Conservation (phyloP, 2,113 vertebrate species). For the Anolis carolinensis region DNA sequence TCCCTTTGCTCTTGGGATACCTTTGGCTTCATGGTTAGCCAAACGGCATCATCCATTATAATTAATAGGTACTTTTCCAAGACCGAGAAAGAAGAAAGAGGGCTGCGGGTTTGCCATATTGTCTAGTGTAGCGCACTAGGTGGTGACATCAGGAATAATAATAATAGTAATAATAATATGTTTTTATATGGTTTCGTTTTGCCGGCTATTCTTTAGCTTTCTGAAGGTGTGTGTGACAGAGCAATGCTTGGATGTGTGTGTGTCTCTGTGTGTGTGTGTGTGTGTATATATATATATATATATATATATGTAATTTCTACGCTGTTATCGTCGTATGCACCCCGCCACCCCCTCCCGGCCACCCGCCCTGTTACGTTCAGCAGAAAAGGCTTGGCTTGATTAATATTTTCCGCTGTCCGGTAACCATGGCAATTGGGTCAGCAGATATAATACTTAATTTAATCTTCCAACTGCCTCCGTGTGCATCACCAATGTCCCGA, state of each 20-base stretch:
- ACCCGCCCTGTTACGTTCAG: constrained; percentile 70
- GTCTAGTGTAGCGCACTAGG: neutral
- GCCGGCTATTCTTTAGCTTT: constrained; percentile 61
- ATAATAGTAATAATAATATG: neutral
- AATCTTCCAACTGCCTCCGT: constrained; percentile 91
- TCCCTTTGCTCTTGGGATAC: neutral
- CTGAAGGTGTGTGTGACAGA: constrained; percentile 64
- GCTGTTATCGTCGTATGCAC: no score
- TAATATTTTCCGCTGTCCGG: constrained; percentile 98
- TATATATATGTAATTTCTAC: constrained; percentile 60
- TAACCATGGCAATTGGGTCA: constrained; percentile 99
- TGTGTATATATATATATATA: constrained; percentile 80
- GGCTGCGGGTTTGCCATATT: constrained; percentile 1
- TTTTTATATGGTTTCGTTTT: constrained; percentile 71
- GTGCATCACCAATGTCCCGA: constrained; percentile 79
- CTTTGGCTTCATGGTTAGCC: constrained; percentile 18
- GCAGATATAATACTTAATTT: constrained; percentile 99
- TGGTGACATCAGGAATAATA: constrained; percentile 43
- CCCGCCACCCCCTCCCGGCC: constrained; percentile 46
- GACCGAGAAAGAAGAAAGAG: constrained; percentile 16
- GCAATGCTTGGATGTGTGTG: constrained; percentile 32
- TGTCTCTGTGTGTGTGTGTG: no score
- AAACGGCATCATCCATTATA: neutral
- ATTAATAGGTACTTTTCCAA: constrained; percentile 10
- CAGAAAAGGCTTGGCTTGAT: constrained; percentile 90